Conservation (phyloP, 2,113 vertebrate genomes). For the Marmota flaviventris region DNA sequence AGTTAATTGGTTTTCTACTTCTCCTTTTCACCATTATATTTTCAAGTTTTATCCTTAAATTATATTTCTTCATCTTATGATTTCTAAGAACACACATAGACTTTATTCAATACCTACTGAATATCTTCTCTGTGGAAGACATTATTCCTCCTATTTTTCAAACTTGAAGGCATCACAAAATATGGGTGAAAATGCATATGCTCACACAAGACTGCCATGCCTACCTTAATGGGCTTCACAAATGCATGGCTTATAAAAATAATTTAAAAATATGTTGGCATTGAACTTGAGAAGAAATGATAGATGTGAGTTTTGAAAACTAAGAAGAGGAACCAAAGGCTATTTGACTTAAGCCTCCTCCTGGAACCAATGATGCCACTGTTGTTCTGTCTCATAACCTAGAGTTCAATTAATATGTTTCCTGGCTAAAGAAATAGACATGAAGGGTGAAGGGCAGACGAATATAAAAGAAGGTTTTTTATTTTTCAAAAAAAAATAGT, state of each 20-base stretch:
- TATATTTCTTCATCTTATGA: background rate
- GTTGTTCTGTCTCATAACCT: background rate
- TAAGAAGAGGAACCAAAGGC: background rate
- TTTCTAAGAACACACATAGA: background rate
- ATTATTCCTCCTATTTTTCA: background rate
- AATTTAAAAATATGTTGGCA: background rate
- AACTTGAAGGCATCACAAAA: background rate
- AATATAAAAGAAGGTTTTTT: background rate
- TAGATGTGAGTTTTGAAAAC: background rate
- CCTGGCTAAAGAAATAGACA: constrained; percentile 10
- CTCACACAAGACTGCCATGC: background rate
- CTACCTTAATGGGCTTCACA: background rate
- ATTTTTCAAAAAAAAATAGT: background rate
- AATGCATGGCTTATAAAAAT: background rate
- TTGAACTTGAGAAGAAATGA: background rate
- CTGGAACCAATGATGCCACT: background rate
- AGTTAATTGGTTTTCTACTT: background rate
- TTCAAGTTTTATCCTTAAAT: background rate
- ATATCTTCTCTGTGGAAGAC: background rate
- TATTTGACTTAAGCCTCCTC: background rate
- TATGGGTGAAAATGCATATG: background rate
- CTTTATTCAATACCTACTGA: background rate
- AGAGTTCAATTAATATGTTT: background rate
- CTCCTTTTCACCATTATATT: background rate
- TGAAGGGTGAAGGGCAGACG: background rate